A percentile compares a stretch with the other conserved stretches of the same genome.
Conservation (phyloP, 2,797 vertebrate genomes). For the Myoxocephalus aenaeus region DNA sequence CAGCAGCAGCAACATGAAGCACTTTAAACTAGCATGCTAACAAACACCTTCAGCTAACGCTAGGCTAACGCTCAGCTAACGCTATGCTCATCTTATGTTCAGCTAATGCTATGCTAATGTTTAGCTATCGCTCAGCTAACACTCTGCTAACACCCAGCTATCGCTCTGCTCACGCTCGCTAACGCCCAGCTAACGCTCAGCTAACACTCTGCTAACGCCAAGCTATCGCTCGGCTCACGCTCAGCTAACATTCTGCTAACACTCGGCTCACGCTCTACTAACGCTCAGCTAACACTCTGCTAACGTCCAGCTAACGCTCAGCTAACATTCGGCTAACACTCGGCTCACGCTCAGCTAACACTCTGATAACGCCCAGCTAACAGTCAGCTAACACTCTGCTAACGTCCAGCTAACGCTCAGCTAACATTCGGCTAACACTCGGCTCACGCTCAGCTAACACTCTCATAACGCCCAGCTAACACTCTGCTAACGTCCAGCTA, state of each 20-base stretch:
- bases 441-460: fast-evolving
- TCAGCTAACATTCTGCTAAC: neutral
- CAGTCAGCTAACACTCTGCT: too few species aligned
- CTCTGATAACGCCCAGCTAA: neutral
- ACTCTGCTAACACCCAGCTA: neutral
- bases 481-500: neutral
- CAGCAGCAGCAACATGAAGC: constrained; percentile 25
- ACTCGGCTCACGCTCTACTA: neutral
- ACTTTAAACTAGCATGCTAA: constrained; percentile 33
- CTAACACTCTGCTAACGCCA: neutral
- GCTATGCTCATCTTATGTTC: too few species aligned
- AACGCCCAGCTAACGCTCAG: neutral
- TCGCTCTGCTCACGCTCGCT: neutral
- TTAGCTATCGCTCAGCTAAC: neutral
- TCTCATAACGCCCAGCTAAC: neutral
- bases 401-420: neutral
- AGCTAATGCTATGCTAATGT: too few species aligned
- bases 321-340: neutral
- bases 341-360: neutral
- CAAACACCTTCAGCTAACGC: neutral
- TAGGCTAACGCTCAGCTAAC: neutral
- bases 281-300: neutral
- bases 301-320: neutral
- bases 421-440: neutral
- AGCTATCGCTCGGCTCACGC: neutral